Evolutionary conservation across 2,888 invertebrate species (phyloP).

Genomic region (Scotopteryx bipunctaria): DNA sequence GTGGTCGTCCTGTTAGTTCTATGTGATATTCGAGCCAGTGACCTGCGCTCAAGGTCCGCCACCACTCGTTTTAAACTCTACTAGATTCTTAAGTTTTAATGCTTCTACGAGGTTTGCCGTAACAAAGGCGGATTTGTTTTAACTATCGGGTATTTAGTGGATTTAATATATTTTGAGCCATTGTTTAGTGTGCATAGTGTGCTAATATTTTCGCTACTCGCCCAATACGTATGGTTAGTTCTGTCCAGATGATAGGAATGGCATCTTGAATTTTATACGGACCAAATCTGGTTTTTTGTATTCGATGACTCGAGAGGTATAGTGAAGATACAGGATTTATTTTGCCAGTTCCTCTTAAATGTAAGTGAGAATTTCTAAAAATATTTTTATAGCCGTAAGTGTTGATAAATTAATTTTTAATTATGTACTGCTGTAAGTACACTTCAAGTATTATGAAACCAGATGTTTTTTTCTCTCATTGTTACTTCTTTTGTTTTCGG

Average conservation of each 20-base stretch:
- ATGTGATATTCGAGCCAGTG: conserved; percentile 66
- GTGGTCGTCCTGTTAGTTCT: conserved; percentile 62
- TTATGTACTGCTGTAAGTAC: conserved; percentile 65
- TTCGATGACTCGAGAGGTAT: conserved; percentile 54
- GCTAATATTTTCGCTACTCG: conserved; percentile 81
- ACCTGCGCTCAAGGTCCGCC: conserved; percentile 49
- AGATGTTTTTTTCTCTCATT: conserved; percentile 41
- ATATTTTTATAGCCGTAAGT: conserved; percentile 80
- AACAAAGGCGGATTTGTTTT: conserved; percentile 58
- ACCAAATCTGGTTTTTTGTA: conserved; percentile 70
- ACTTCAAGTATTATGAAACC: conserved; percentile 68
- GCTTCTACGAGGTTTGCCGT: conserved; percentile 69
- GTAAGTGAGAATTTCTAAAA: conserved; percentile 83
- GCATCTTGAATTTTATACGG: conserved; percentile 75
- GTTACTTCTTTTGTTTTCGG: conserved; percentile 43
- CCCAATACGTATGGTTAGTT: conserved; percentile 59
- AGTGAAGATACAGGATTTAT: conserved; percentile 76
- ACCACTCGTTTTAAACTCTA: conserved; percentile 63
- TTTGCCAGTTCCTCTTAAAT: conserved; percentile 83
- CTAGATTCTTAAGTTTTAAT: conserved; percentile 73
- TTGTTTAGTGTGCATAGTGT: conserved; percentile 74
- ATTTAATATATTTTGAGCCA: conserved; percentile 77
- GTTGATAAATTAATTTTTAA: conserved; percentile 78
- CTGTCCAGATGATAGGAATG: conserved; percentile 79
- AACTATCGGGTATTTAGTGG: conserved; percentile 77